Conservation (phyloP, 2,113 vertebrate genomes). For the Amphilophus citrinellus region DNA sequence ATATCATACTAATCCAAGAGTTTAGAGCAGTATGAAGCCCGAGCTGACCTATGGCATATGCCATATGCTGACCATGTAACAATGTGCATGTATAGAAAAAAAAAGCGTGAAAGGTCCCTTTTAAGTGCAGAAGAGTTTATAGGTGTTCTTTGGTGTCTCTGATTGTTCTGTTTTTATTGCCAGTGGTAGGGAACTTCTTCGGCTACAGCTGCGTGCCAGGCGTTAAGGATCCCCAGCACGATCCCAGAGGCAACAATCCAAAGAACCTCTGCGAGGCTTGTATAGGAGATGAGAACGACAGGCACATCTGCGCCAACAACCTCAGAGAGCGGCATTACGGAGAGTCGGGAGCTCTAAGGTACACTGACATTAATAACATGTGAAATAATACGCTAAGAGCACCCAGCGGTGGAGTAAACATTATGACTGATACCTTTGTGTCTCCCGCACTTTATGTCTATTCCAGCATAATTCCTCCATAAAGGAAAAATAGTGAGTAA, state of each 20-base stretch:
- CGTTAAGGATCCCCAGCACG: constrained; percentile 79
- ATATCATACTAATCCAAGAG: not conserved
- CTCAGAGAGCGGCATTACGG: constrained; percentile 82
- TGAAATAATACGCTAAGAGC: constrained; percentile 6
- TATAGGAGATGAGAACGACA: constrained; percentile 84
- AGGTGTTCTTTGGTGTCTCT: not conserved
- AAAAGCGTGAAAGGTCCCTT: not conserved
- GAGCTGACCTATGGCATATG: no score
- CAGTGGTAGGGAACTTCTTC: constrained; percentile 84
- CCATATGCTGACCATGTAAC: not conserved
- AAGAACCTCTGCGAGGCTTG: constrained; percentile 86
- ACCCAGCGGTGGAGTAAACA: not conserved
- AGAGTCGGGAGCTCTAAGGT: constrained; percentile 84
- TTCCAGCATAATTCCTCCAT: not conserved
- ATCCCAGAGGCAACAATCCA: constrained; percentile 84
- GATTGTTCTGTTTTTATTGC: not conserved
- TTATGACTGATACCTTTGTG: not conserved
- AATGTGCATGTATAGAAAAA: not conserved
- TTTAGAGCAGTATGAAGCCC: not conserved
- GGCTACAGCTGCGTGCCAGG: constrained; percentile 86
- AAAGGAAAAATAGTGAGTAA: not conserved
- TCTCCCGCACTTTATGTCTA: not conserved
- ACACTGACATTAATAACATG: constrained; percentile 7
- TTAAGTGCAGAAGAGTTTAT: not conserved
- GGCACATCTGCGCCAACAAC: constrained; percentile 83